Evolutionary conservation across 1,140 invertebrate genomes (phyloP), one percentile per base, ranked within the genome.

Genomic region (Diorhabda carinulata): DNA sequence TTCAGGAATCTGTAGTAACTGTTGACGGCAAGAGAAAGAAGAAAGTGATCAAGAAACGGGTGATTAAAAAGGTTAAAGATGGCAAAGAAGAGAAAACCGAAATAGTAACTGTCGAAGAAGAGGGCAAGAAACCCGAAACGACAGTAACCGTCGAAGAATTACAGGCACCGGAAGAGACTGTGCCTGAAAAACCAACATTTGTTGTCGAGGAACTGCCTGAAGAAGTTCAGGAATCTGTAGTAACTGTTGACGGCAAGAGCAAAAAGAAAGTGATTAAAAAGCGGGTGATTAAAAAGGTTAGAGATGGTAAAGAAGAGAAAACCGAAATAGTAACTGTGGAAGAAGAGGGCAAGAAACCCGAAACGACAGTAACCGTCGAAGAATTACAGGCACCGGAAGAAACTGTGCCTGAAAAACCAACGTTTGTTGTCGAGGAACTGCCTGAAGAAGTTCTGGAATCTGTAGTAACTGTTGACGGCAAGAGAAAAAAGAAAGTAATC

Each of bases 151-250:
- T 78, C 60, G 59, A 78, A 66, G 71, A 73, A 69, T 61, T 74
- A 79, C 72, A 4, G 66, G 76, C 79, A 0, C 75, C 80, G 64
- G 78, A 81, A 72, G 73, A 78, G 64, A 74, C 73, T 40, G 62
- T 68, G 68, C 74, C 69, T 25, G 74, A 60, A 8, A 52, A 52
- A 52, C 47, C 47, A 3, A 52, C 47, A 4, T 52, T 8, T 4
- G 68, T 83, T 61, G 83, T 82, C 43, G 78, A 82, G 70, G 80
- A 83, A 72, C 66, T 80, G 9, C 70, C 75, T 8, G 77, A 81
- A 56, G 66, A 79, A 64, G 64, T 76, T 10, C 80, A 83, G 74
- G 80, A 82, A 69, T 79, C 82, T 5, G 78, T 78, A 10, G 25
- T 64, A 8, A 79, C 84, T 71, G 72, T 71, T 57, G 63, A 72